Conservation (phyloP, 2,888 invertebrate species). For the Leptinotarsa rubiginosa region DNA sequence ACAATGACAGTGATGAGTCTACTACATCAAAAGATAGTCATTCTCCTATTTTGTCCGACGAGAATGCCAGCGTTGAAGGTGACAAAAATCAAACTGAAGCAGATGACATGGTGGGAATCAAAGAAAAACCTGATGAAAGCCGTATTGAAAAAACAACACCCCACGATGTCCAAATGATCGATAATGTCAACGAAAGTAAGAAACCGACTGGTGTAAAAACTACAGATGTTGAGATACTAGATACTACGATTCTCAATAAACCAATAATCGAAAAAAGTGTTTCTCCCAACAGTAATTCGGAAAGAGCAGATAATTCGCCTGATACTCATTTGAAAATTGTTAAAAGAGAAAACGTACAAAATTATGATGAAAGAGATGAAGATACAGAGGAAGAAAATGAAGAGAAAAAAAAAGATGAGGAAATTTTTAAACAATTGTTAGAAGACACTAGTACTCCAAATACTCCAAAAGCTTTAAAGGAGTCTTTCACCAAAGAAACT, state of each 20-base stretch:
- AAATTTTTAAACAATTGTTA: constrained; percentile 60
- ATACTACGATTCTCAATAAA: constrained; percentile 40
- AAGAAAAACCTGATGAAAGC: constrained; percentile 62
- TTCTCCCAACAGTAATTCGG: background rate
- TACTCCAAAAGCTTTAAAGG: constrained; percentile 40
- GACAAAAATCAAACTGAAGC: constrained; percentile 51
- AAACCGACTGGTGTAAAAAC: constrained; percentile 32
- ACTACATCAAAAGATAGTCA: constrained; percentile 55
- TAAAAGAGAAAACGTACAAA: constrained; percentile 27
- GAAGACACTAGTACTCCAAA: constrained; percentile 56
- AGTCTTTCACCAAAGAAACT: constrained; percentile 51
- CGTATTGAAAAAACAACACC: constrained; percentile 35
- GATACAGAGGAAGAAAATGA: constrained; percentile 54
- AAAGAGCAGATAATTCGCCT: background rate
- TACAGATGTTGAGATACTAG: constrained; percentile 58
- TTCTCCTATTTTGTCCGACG: constrained; percentile 53
- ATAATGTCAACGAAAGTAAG: constrained; percentile 30
- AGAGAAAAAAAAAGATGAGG: constrained; percentile 55
- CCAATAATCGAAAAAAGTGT: constrained; percentile 18
- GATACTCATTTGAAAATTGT: constrained; percentile 19
- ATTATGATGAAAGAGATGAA: constrained; percentile 41
- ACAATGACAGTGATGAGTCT: constrained; percentile 58
- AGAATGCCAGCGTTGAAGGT: constrained; percentile 60
- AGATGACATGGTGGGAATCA: constrained; percentile 57
- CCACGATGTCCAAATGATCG: constrained; percentile 39